Base-by-base conservation (phyloP, 1,140 invertebrate species). In the Diuraphis noxia region DNA sequence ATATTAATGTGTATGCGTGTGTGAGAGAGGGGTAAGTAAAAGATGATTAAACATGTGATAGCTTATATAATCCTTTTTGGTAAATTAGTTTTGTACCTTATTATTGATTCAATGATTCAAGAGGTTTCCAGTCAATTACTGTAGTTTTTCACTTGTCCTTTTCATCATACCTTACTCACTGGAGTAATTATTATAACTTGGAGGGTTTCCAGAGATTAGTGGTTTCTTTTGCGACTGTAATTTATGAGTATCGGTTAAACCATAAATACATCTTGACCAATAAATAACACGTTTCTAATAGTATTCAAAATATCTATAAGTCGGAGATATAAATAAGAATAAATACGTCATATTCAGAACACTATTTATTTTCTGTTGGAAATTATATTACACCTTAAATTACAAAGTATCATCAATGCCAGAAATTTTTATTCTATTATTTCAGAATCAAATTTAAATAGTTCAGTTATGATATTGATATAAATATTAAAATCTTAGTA, bases 11-110 rank as follows among this genome's bases (percentile, higher is more conserved):
- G 46, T 46, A 2, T 49, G 46, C 13, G 13, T n/a, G 56, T 63
- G 10, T 63, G 25, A 30, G 0, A 3, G 49, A 0, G 56, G 17
- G 56, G 17, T 72, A 72, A 63, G 30, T 30, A 63, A 30, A 72
- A n/a, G 56, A 72, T 72, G 56, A 72, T 72, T 72, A 72, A 72
- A n/a, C 56, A n/a, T 72, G 56, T 72, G 56, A 72, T 72, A 72
- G 30, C 56, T 79, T 36, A 36, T 79, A 79, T 79, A 82, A 40
- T 40, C 36, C 36, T 38, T 40, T 38, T 82, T 25, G 81, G 40
- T 72, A 82, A 38, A 82, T 82, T 82, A 82, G 81, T 41, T 82
- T n/a, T 41, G 25, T 41, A 41, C 23, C 23, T 30, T 82, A 40
- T 82, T 82, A 82, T 82, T 41, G 38, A 41, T 82, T 41, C 38